These are phyloP conservation scores for Oryctes rhinoceros DNA, from an alignment of 1,140 invertebrate genomes.

Conservation along the genomic window DNA sequence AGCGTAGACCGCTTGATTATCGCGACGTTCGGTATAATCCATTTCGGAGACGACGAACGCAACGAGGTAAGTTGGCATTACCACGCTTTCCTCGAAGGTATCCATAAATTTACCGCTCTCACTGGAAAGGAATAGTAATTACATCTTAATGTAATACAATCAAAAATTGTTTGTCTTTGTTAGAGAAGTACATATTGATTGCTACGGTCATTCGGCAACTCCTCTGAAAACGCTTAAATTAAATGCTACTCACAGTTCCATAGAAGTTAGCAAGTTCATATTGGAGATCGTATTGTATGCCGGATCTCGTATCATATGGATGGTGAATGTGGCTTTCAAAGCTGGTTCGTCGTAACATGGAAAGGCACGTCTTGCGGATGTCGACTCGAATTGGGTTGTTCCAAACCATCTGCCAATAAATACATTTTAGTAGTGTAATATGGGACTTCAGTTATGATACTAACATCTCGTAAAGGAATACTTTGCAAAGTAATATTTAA, in stretches of 20 bases:
- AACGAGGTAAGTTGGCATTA: conserved; percentile 92
- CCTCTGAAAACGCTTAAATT: too few species aligned
- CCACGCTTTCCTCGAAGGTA: neutral
- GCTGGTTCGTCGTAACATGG: conserved; percentile 94
- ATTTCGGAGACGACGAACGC: conserved; percentile 87
- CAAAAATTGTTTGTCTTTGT: too few species aligned
- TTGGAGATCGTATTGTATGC: conserved; percentile 79
- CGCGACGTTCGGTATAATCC: conserved; percentile 57
- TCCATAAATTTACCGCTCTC: neutral
- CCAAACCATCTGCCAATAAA: conserved; percentile 69
- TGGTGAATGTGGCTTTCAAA: conserved; percentile 83
- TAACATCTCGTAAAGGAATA: too few species aligned
- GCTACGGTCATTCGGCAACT: too few species aligned
- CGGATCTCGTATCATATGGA: conserved; percentile 72
- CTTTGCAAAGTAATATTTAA: too few species aligned
- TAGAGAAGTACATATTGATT: too few species aligned
- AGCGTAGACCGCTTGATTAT: neutral
- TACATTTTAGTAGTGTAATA: neutral
- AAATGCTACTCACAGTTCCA: neutral
- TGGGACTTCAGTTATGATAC: too few species aligned
- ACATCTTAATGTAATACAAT: too few species aligned
- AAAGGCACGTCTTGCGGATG: conserved; percentile 84
- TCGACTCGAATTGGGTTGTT: conserved; percentile 86
- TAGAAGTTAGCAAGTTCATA: conserved; percentile 66
- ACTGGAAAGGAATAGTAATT: neutral